A percentile compares a stretch with the other conserved stretches of the same genome.
These are phyloP conservation scores for Solenodon paradoxus DNA, from an alignment of 2,113 vertebrate species.

Conservation along the genomic window DNA sequence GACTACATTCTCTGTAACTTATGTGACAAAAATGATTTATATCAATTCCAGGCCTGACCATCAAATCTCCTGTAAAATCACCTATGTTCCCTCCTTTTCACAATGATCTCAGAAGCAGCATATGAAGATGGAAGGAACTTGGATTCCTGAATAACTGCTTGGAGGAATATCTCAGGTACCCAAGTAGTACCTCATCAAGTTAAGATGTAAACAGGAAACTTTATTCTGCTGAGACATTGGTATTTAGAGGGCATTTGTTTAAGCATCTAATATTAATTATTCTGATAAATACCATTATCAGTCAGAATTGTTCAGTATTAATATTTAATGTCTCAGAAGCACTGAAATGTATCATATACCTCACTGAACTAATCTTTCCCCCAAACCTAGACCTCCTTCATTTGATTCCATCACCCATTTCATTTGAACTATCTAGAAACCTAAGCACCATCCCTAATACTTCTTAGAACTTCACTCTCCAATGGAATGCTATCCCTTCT, in stretches of 20 bases:
- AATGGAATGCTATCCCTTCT: not conserved
- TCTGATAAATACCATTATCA: not conserved
- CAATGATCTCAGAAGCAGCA: not conserved
- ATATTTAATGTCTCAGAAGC: constrained; percentile 22
- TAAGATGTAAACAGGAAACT: not conserved
- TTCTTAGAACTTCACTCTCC: not conserved
- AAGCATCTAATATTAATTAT: not conserved
- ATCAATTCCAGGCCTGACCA: not conserved
- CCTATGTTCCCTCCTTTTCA: not conserved
- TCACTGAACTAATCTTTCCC: not conserved
- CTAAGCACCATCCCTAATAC: not conserved
- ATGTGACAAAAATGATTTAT: not conserved
- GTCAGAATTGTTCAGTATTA: not conserved
- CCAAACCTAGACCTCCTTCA: not conserved
- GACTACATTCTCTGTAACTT: not conserved
- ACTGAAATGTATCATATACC: not conserved
- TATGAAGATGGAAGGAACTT: not conserved
- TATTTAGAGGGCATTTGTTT: constrained; percentile 14
- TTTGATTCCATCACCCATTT: not conserved
- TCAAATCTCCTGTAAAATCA: not conserved
- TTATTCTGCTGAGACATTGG: not conserved
- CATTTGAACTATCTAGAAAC: not conserved
- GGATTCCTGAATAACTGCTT: not conserved
- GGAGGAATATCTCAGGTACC: not conserved
- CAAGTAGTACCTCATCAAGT: not conserved